Evolutionary conservation across 2,888 invertebrate genomes (phyloP), one percentile per base, ranked within the genome.

Genomic region (Candidula unifasciata): DNA sequence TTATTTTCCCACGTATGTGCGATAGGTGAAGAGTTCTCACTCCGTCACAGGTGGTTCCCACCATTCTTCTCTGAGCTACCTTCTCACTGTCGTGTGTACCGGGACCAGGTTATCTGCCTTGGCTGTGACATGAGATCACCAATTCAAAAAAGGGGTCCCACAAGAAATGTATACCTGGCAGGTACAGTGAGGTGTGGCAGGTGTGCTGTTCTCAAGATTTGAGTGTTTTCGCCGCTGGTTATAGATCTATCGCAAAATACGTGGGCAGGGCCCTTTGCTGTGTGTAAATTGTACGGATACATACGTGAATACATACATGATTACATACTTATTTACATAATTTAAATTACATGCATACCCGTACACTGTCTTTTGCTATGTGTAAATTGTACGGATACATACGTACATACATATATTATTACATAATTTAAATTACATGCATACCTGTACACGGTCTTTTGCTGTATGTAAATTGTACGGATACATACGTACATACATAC

Each of bases 111-210:
- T 69, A 69, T 69, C 69, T 69, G 21, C 69, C 69, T 24, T 35
- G 69, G 37, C 33, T 69, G 69, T 69, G 69, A 69, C 69, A 69
- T 69, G 35, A 69, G 69, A 69, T 69, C 69, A 69, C 69, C 35
- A 68, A 68, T 68, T 69, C 35, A 18, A 69, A 69, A 69, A 69
- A n/a, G n/a, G n/a, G 69, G 69, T 24, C 69, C 69, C 37, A 68
- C 16, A 16, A 37, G 69, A 35, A 27, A 35, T 35, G 69, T 35
- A 35, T 69, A 69, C 69, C 35, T 69, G 68, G 21, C 69, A 69
- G 69, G 69, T 69, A 35, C 35, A 69, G 21, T 37, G 21, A 69
- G 69, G 69, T 69, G 69, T 68, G 68, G 68, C 68, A 68, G 68
- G 33, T 68, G 68, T 69, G 69, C 69, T 69, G 37, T 69, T 69